These are phyloP conservation scores for Nineta flava DNA, from an alignment of 2,888 invertebrate species.

Conservation along the genomic window DNA sequence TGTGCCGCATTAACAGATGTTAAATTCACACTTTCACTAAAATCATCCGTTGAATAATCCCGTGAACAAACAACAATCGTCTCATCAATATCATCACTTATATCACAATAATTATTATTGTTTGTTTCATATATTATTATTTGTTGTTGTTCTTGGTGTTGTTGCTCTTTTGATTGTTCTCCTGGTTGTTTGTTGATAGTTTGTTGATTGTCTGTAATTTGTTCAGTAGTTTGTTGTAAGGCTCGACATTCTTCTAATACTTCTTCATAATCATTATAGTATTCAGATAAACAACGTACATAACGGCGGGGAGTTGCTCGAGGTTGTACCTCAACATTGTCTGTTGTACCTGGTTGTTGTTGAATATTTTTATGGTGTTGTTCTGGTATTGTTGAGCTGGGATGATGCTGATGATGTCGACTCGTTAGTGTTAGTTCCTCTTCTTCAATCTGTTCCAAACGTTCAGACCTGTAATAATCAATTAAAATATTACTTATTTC, in stretches of 20 bases:
- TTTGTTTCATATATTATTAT: background rate
- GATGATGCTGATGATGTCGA: background rate
- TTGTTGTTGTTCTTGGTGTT: background rate
- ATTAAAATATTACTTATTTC: too few species aligned
- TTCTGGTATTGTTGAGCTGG: background rate
- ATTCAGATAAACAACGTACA: slow-evolving; percentile 31
- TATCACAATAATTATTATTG: background rate
- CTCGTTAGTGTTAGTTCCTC: background rate
- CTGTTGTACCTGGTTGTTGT: background rate
- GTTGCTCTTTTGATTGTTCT: background rate
- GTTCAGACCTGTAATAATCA: slow-evolving; percentile 16
- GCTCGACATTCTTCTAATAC: slow-evolving; percentile 35
- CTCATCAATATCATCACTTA: background rate
- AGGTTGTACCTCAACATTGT: slow-evolving; percentile 2
- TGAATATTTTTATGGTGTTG: background rate
- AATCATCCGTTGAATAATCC: slow-evolving; percentile 25
- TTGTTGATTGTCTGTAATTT: background rate
- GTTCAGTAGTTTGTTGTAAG: slow-evolving; percentile 5
- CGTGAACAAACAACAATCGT: slow-evolving; percentile 8
- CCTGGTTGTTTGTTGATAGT: background rate
- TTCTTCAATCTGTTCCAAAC: slow-evolving; percentile 13
- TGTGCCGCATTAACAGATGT: slow-evolving; percentile 20
- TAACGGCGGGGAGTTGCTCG: slow-evolving; percentile 12
- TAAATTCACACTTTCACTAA: slow-evolving; percentile 19
- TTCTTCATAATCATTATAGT: slow-evolving; percentile 46